phyloP scores from a whole-genome alignment of 2,797 vertebrate species.

The Galaxias olidus region DNA sequence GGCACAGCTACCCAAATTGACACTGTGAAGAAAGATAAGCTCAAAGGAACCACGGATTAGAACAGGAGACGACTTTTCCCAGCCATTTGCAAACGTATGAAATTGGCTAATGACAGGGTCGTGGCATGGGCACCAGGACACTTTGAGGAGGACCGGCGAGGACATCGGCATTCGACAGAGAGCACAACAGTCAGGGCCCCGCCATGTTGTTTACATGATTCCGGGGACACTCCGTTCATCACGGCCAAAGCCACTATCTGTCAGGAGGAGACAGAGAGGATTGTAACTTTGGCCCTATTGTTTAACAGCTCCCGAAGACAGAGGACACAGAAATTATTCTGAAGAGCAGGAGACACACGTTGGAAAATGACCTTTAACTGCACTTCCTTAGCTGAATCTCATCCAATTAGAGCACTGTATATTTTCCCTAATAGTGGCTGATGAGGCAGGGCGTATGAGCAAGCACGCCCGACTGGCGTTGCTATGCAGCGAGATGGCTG shows the following conservation, averaged over 20 bases:
- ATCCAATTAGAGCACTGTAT: conserved; percentile 99
- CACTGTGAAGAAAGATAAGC: conserved; percentile 46
- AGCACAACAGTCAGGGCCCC: conserved; percentile 64
- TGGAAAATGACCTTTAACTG: conserved; percentile 96
- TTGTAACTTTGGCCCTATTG: conserved; percentile 88
- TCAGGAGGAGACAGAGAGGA: conserved; percentile 65
- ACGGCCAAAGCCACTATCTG: conserved; percentile 62
- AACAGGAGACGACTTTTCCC: conserved; percentile 44
- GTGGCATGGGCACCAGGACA: conserved; percentile 51
- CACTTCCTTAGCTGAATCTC: conserved; percentile 99
- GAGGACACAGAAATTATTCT: conserved; percentile 85
- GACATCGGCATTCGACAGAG: conserved; percentile 60
- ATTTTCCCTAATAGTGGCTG: conserved; percentile 99
- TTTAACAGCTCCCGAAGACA: conserved; percentile 85
- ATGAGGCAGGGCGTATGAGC: conserved; percentile 96
- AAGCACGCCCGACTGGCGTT: conserved; percentile 94
- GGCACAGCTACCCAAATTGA: conserved; percentile 45
- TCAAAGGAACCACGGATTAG: conserved; percentile 63
- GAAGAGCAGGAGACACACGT: conserved; percentile 93
- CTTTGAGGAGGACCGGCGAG: conserved; percentile 47
- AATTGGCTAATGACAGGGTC: conserved; percentile 73
- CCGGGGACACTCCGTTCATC: conserved; percentile 68
- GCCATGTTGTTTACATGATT: conserved; percentile 79
- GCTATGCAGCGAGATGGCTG: conserved; percentile 98
- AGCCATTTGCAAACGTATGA: conserved; percentile 66